Evolutionary conservation across 2,113 vertebrate species (phyloP).

Genomic region (Telmatochromis brachygnathus): DNA sequence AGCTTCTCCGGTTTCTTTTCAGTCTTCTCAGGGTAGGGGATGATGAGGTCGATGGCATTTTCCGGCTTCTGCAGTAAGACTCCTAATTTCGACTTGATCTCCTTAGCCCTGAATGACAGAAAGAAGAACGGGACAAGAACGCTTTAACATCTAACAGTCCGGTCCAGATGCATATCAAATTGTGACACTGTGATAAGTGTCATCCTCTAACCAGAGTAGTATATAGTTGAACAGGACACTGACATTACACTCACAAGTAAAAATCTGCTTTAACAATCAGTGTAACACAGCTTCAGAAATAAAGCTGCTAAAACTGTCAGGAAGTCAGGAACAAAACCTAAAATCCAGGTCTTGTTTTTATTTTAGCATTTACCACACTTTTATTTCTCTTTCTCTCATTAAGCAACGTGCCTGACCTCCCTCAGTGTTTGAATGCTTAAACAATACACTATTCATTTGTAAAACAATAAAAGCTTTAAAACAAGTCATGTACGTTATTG

Average conservation of each 20-base stretch:
- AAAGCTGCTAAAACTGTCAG: not conserved
- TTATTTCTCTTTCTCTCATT: not conserved
- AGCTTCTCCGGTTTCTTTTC: conserved; percentile 88
- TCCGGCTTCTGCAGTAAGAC: conserved; percentile 93
- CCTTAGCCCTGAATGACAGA: conserved; percentile 82
- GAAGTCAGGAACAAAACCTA: not conserved
- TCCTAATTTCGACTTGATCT: conserved; percentile 93
- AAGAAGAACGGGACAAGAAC: not conserved
- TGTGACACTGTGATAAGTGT: not conserved
- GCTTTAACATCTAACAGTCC: not conserved
- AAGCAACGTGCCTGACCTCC: not conserved
- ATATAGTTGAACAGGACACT: not conserved
- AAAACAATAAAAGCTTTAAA: not conserved
- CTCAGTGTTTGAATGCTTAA: not conserved
- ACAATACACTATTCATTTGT: not conserved
- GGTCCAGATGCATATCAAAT: not conserved
- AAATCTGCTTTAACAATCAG: not conserved
- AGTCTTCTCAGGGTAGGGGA: conserved; percentile 82
- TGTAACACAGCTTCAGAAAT: not conserved
- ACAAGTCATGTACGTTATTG: not conserved
- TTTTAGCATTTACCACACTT: not conserved
- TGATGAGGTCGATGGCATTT: conserved; percentile 82
- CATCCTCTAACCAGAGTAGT: not conserved
- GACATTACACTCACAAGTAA: not conserved
- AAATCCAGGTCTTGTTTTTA: not conserved